phyloP scores from a whole-genome alignment of 2,113 vertebrate genomes.

The Mustela nigripes region DNA sequence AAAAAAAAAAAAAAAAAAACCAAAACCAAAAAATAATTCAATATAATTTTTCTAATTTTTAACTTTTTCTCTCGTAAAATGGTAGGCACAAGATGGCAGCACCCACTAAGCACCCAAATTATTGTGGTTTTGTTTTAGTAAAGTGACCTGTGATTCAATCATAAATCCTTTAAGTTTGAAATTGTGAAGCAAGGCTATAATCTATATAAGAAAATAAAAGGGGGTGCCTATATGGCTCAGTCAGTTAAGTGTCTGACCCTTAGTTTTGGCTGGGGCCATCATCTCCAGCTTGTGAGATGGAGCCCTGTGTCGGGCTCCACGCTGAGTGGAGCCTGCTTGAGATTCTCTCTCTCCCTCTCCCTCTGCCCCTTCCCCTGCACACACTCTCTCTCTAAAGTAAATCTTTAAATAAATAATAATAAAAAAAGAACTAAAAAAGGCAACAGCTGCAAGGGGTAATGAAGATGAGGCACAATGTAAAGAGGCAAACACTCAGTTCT shows the following conservation, averaged over 20 bases:
- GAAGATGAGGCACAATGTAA: not conserved
- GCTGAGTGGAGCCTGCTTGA: not conserved
- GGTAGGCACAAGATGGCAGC: slow-evolving; percentile 61
- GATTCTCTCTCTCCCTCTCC: not conserved
- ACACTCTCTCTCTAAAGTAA: not conserved
- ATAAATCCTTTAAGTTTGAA: not conserved
- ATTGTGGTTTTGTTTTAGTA: not conserved
- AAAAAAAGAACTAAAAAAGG: not conserved
- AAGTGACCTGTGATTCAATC: not conserved
- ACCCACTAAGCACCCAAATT: slow-evolving; percentile 26
- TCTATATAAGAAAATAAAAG: not conserved
- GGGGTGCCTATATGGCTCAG: not conserved
- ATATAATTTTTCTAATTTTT: slow-evolving; percentile 1
- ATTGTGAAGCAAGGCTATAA: slow-evolving; percentile 34
- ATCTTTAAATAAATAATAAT: not conserved
- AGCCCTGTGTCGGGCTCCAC: not conserved
- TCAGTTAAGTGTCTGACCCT: not conserved
- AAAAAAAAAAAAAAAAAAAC: not conserved
- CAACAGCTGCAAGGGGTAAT: not conserved
- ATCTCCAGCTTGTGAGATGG: not conserved
- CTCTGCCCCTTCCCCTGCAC: not conserved
- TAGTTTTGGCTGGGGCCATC: not conserved
- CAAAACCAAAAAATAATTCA: not conserved
- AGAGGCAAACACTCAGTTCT: not conserved
- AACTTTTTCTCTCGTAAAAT: not conserved